phyloP scores from a whole-genome alignment of 2,113 vertebrate genomes.

The Pionites leucogaster region DNA sequence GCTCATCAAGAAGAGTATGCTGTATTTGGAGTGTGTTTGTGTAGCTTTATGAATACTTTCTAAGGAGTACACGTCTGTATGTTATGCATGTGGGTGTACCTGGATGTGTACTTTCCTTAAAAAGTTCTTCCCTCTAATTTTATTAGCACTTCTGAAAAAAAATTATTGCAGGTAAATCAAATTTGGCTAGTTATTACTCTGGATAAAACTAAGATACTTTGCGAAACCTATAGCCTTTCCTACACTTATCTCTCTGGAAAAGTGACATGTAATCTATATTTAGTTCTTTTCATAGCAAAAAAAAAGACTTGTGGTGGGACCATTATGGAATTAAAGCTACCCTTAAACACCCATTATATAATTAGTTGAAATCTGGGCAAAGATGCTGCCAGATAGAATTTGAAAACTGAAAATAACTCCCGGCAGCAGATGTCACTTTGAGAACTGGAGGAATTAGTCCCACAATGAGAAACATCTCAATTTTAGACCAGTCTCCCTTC shows the following conservation, averaged over 20 bases:
- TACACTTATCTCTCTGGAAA: neutral
- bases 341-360: neutral
- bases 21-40: neutral
- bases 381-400: neutral
- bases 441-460: neutral
- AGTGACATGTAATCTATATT: neutral
- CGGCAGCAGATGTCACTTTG: neutral
- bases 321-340: conserved; percentile 39
- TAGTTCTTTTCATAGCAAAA: conserved; percentile 24
- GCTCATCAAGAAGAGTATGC: neutral
- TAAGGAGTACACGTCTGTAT: neutral
- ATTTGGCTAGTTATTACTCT: neutral
- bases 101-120: neutral
- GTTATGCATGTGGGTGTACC: neutral
- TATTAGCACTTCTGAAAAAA: neutral
- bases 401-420: conserved; percentile 1
- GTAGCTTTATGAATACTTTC: neutral
- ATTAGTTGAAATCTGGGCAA: neutral
- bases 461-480: neutral
- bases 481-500: neutral
- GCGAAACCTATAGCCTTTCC: neutral
- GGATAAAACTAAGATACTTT: neutral
- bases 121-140: neutral
- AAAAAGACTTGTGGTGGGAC: neutral
- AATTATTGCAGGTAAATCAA: neutral